A percentile compares a stretch with the other conserved stretches of the same genome.
Conservation (phyloP, 2,888 invertebrate species). For the Therioaphis trifolii region DNA sequence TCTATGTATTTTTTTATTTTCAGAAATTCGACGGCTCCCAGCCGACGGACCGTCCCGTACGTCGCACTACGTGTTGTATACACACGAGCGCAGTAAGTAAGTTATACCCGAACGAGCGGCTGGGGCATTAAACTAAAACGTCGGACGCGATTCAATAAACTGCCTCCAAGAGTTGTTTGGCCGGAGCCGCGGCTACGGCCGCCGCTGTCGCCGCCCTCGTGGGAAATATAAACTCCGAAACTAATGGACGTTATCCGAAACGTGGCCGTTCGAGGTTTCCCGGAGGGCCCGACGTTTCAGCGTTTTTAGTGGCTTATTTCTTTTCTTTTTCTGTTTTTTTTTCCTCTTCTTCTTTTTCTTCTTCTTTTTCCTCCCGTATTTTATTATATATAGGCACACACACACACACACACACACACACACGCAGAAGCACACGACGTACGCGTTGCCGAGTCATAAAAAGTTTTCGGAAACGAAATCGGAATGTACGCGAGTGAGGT, state of each 20-base stretch:
- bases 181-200: background rate
- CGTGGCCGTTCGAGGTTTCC: constrained; percentile 28
- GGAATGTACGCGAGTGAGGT: constrained; percentile 14
- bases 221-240: constrained; percentile 61
- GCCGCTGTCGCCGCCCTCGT: constrained; percentile 32
- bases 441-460: constrained; percentile 9
- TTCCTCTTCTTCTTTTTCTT: background rate
- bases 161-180: constrained; percentile 47
- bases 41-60: too few relatives aligned
- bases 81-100: background rate
- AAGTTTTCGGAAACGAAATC: constrained; percentile 34
- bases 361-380: background rate
- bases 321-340: background rate
- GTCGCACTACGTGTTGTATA: background rate
- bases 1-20: too few relatives aligned
- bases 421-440: background rate
- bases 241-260: constrained; percentile 59
- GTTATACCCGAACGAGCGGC: constrained; percentile 42
- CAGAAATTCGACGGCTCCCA: background rate
- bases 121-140: constrained; percentile 58
- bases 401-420: too few relatives aligned
- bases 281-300: constrained; percentile 28
- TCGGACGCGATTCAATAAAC: constrained; percentile 58
- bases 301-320: constrained; percentile 48
- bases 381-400: too few relatives aligned